Evolutionary conservation across 2,113 vertebrate species (phyloP).

Genomic region (Chloropsis hardwickii): DNA sequence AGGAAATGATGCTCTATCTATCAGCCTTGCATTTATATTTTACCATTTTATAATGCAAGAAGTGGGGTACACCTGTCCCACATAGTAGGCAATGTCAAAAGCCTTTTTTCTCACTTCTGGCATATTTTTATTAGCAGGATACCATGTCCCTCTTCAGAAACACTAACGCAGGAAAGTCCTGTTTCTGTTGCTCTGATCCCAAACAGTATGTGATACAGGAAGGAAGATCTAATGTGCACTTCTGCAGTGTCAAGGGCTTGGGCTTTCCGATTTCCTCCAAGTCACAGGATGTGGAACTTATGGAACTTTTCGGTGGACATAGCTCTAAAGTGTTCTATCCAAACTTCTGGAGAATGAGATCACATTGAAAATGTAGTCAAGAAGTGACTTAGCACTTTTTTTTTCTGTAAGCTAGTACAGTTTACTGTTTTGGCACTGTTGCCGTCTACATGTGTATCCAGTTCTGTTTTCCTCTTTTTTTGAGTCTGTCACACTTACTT

Average conservation of each 20-base stretch:
- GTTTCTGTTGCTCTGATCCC: neutral
- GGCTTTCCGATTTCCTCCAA: neutral
- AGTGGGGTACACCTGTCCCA: neutral
- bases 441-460: neutral
- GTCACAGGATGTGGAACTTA: neutral
- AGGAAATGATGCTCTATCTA: neutral
- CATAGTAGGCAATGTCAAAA: neutral
- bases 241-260: neutral
- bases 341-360: neutral
- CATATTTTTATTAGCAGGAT: neutral
- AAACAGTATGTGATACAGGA: neutral
- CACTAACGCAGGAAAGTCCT: neutral
- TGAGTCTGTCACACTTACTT: neutral
- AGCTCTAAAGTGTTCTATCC: neutral
- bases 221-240: neutral
- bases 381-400: neutral
- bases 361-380: neutral
- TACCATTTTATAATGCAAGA: neutral
- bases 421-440: neutral
- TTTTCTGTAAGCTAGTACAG: neutral
- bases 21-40: neutral
- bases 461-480: neutral
- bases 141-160: neutral
- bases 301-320: neutral
- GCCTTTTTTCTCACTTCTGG: neutral